Conservation (phyloP, 2,113 vertebrate genomes). For the Harpagus bidentatus region DNA sequence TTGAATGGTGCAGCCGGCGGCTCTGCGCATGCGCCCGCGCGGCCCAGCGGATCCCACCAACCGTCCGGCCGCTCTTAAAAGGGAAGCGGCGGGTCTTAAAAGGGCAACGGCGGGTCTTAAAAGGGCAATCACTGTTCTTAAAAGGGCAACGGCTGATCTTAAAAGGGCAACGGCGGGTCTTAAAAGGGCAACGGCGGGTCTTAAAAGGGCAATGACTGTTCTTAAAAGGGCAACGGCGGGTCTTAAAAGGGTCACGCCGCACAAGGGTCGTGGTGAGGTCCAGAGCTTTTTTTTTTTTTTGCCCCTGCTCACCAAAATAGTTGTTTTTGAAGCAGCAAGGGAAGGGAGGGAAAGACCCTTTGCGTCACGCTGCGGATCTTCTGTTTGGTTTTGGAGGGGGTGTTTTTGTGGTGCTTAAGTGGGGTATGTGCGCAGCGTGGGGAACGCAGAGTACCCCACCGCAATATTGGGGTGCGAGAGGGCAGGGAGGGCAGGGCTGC, state of each 20-base stretch:
- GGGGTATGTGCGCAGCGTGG: accelerated
- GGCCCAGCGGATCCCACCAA: too few species aligned
- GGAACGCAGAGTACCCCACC: accelerated
- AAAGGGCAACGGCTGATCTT: neutral
- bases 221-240: neutral
- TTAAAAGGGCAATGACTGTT: neutral
- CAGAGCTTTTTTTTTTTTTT: accelerated
- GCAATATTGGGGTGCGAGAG: accelerated
- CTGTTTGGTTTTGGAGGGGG: too few species aligned
- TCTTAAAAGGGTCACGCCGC: neutral
- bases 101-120: neutral
- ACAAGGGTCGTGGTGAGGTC: accelerated
- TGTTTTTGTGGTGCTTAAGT: neutral
- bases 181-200: neutral
- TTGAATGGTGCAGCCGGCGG: neutral
- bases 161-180: neutral
- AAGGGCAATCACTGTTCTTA: neutral
- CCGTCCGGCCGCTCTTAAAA: neutral
- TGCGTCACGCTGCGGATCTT: neutral
- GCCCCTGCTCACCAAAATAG: accelerated
- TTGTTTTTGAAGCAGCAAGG: too few species aligned
- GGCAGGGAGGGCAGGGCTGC: neutral
- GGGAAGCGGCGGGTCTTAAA: neutral
- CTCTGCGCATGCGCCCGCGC: neutral
- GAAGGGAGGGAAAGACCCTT: neutral